Percentiles rank a stretch among this genome's conserved stretches.
phyloP scores from a whole-genome alignment of 2,113 vertebrate genomes.

The Podarcis muralis region DNA sequence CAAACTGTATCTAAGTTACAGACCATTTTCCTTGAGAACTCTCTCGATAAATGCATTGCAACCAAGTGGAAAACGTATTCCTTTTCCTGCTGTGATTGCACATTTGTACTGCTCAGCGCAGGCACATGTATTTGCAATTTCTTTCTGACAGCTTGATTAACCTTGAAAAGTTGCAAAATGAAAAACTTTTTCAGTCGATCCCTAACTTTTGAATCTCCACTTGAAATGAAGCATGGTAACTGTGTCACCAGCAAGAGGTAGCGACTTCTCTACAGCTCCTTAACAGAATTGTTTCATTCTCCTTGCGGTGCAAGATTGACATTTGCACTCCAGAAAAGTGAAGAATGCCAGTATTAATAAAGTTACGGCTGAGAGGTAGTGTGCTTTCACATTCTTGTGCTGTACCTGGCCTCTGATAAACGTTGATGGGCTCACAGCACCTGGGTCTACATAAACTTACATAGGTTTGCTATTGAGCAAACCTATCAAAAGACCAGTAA shows the following conservation, averaged over 20 bases:
- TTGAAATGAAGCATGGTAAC: neutral
- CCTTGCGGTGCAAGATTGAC: neutral
- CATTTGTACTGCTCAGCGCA: constrained; percentile 66
- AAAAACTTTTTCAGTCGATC: constrained; percentile 20
- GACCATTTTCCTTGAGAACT: constrained; percentile 65
- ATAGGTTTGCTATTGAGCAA: neutral
- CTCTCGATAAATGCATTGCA: constrained; percentile 65
- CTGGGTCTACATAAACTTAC: neutral
- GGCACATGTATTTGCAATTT: constrained; percentile 64
- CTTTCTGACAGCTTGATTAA: constrained; percentile 69
- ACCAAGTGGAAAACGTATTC: constrained; percentile 68
- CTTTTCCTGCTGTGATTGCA: constrained; percentile 73
- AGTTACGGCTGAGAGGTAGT: neutral
- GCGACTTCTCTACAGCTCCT: neutral
- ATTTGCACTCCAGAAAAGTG: neutral
- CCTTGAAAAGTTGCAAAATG: constrained; percentile 64
- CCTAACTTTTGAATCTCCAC: constrained; percentile 47
- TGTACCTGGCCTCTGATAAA: neutral
- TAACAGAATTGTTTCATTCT: constrained; percentile 7
- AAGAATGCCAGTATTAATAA: constrained; percentile 33
- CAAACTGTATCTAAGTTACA: constrained; percentile 61
- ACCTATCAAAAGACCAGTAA: rapidly evolving
- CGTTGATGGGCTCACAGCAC: neutral
- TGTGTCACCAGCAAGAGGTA: neutral
- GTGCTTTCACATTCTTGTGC: neutral